Base-by-base conservation (phyloP, 2,888 invertebrate genomes). In the Schrankia costaestrigalis region DNA sequence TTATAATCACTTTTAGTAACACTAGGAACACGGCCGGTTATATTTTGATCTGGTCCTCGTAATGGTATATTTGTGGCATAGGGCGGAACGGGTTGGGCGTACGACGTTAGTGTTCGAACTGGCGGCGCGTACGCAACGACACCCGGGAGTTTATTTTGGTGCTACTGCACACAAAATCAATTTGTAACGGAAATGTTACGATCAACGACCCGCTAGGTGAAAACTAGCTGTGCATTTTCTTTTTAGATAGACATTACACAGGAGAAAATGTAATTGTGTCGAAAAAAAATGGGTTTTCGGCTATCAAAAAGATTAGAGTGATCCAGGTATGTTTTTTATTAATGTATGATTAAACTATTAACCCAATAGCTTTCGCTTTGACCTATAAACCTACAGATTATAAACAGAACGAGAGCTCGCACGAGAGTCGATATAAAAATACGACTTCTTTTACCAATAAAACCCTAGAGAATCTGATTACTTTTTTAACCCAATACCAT, bases 81-180 rank as follows among this genome's bases (percentile, higher is more conserved):
- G 65, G 70, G 64, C 68, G 64, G 67, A 61, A 71, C 77, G 70
- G 57, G 71, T 41, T 71, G 63, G 74, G 62, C 63, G 75, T 42
- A 49, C 64, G 66, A 48, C 65, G 64, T 58, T 63, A 55, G 40
- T 65, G 56, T 59, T 57, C 42, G 60, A 56, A 77, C 75, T 77
- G 74, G 61, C 63, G 46, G 61, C 72, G 72, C 65, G 68, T 61
- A 63, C 72, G 74, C 72, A 73, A 71, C 79, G 71, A 69, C 72
- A 72, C 86, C 86, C 86, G 83, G 87, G 75, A 69, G 66, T 76
- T 78, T 87, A 87, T 86, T 86, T 86, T 81, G 49, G 85, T 85
- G 79, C 86, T 84, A 76, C 75, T 77, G 78, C 78, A 78, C 72
- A 82, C 74, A 79, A 84, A 83, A 77, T 78, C 70, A 76, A 72